Evolutionary conservation across 92 coral and sea anemone species (phyloP), one percentile per base, ranked within the genome.

Genomic region (Actinostola sp.): DNA sequence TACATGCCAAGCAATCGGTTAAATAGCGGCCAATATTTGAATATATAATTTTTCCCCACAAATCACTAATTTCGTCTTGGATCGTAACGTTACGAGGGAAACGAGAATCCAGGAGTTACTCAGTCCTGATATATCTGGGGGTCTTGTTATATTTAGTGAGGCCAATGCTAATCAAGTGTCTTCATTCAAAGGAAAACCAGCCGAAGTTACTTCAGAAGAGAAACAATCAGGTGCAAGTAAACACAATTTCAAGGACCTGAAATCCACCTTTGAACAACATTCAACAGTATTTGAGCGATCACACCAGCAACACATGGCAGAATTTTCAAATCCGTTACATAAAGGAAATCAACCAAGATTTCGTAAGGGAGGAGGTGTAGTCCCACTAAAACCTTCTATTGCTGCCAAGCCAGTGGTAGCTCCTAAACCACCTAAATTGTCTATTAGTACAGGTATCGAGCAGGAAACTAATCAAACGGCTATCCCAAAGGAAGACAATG

Each of bases 241-340:
- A 66, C 55, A 29, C 29, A 46, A 30, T 41, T 84, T 85, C 2
- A 55, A 75, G 28, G 78, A 84, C 20, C 51, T 87, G 20, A 81
- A 53, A 71, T 55, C 71, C 46, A 54, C 65, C 29, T 87, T 91
- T 76, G 92, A 83, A 51, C 63, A 77, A 11, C 28, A 43, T 1
- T 42, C 75, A 30, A 6, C 16, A 67, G 52, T 50, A 32, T 26
- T 58, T 10, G 44, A 35, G 41, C 56, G 53, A 26, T n/a, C 24
- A 70, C 15, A 28, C 30, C 52, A 11, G 15, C 51, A 39, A 14
- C 53, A 20, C 48, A 30, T 45, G 80, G 66, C 20, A 26, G 90
- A 90, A 25, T 91, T 79, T 62, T n/a, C 89, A 16, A 91, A 91
- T 72, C 97, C 97, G 1, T 66, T 91, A 11, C 97, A 91, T 68